phyloP scores from a whole-genome alignment of 64 coral and sea anemone genomes.

The Montipora capricornis region DNA sequence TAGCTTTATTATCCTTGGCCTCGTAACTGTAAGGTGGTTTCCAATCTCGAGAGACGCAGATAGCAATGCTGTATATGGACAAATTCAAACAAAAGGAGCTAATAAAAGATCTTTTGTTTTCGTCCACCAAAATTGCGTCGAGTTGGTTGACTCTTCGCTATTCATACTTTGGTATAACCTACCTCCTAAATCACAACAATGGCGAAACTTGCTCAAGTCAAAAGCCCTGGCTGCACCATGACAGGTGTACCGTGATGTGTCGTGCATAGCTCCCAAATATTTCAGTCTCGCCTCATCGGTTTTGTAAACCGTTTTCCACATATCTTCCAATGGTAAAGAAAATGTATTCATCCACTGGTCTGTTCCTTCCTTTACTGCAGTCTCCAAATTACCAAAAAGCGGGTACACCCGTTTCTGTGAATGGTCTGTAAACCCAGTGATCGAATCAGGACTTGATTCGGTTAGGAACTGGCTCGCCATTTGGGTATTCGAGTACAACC shows the following conservation, averaged over 20 bases:
- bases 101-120: too few species aligned
- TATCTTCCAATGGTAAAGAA: constrained; percentile 1
- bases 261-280: constrained; percentile 41
- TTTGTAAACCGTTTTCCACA: constrained; percentile 10
- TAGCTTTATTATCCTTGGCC: too few species aligned
- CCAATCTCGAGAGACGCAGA: too few species aligned
- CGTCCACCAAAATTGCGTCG: too few species aligned
- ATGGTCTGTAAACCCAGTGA: too few species aligned
- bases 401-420: background rate
- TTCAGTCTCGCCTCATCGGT: constrained; percentile 7
- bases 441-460: background rate
- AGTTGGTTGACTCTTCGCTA: too few species aligned
- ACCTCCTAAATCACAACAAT: constrained; percentile 76
- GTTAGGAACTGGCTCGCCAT: constrained; percentile 27
- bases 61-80: too few species aligned
- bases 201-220: constrained; percentile 33
- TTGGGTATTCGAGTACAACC: constrained; percentile 42
- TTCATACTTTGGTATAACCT: background rate
- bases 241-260: constrained; percentile 18
- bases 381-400: constrained; percentile 39
- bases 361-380: constrained; percentile 64
- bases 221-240: constrained; percentile 49
- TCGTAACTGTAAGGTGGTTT: too few species aligned
- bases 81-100: too few species aligned
- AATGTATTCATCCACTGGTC: constrained; percentile 78